A percentile compares a stretch with the other conserved stretches of the same genome.
phyloP scores from a whole-genome alignment of 2,888 invertebrate species.

The Cerceris ruficornis region DNA sequence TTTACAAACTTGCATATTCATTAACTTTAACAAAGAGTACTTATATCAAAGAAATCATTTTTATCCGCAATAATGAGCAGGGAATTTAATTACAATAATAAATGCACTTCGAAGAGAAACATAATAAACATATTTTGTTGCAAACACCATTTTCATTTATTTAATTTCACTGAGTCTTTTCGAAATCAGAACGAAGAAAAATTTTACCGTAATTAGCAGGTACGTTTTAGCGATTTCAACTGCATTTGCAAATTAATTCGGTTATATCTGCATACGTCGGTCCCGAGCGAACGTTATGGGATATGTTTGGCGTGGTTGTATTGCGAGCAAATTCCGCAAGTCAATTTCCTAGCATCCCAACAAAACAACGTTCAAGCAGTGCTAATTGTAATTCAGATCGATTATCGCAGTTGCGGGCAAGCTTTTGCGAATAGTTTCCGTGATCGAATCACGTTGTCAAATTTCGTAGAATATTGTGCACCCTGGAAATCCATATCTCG shows the following conservation, averaged over 20 bases:
- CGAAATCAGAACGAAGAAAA: too few species aligned
- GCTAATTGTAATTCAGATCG: slow-evolving; percentile 28
- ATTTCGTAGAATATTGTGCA: slow-evolving; percentile 2
- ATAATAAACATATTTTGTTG: too few species aligned
- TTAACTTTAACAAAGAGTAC: too few species aligned
- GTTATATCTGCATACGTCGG: neutral
- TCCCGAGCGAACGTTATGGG: neutral
- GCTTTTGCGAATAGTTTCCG: slow-evolving; percentile 11
- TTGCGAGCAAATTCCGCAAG: slow-evolving; percentile 13
- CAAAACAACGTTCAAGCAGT: slow-evolving; percentile 25
- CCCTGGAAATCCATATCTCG: neutral
- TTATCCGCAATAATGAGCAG: neutral
- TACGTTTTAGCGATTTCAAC: neutral
- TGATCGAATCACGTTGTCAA: neutral
- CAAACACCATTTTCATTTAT: too few species aligned
- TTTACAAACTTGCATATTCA: too few species aligned
- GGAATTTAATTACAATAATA: neutral
- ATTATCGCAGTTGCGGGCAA: slow-evolving; percentile 12
- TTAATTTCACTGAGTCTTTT: too few species aligned
- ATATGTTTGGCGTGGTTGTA: neutral
- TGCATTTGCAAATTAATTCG: slow-evolving; percentile 8
- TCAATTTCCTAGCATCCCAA: slow-evolving; percentile 12
- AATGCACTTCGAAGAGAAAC: neutral
- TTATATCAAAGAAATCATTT: too few species aligned
- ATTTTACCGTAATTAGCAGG: too few species aligned